phyloP scores from a whole-genome alignment of 2,888 invertebrate genomes.

The Philopedon plagiatum region DNA sequence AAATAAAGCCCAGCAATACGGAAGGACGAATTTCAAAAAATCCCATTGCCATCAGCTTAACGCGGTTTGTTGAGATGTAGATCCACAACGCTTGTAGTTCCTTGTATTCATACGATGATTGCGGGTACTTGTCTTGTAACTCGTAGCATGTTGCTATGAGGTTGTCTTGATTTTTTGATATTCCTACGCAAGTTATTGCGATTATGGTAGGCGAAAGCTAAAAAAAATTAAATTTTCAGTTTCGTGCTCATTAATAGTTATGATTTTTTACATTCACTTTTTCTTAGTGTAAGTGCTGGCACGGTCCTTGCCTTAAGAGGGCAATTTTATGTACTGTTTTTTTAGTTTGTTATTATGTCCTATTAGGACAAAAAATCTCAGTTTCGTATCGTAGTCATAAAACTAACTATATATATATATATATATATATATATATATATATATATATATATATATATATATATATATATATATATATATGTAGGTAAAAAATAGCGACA shows the following conservation, averaged over 20 bases:
- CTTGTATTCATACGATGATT: conserved; percentile 32
- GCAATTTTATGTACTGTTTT: too few species aligned
- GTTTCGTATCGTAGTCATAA: too few species aligned
- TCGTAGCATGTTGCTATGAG: conserved; percentile 25
- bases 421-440: too few species aligned
- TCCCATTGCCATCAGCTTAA: conserved; percentile 20
- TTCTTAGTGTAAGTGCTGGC: too few species aligned
- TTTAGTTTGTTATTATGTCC: too few species aligned
- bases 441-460: too few species aligned
- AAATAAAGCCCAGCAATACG: conserved; percentile 26
- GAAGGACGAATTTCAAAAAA: conserved; percentile 33
- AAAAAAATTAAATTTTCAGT: background rate
- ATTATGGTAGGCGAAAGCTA: conserved; percentile 34
- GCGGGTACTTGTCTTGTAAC: conserved; percentile 28
- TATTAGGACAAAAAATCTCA: too few species aligned
- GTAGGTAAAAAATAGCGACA: too few species aligned
- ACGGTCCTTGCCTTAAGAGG: too few species aligned
- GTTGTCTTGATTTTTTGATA: background rate
- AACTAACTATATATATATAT: too few species aligned
- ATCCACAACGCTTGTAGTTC: conserved; percentile 23
- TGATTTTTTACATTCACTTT: background rate
- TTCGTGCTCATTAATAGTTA: background rate
- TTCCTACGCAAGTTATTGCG: conserved; percentile 17
- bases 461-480: too few species aligned
- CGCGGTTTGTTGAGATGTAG: conserved; percentile 29